A percentile compares a stretch with the other conserved stretches of the same genome.
phyloP scores from a whole-genome alignment of 2,888 invertebrate genomes.

The Torymus texanus region DNA sequence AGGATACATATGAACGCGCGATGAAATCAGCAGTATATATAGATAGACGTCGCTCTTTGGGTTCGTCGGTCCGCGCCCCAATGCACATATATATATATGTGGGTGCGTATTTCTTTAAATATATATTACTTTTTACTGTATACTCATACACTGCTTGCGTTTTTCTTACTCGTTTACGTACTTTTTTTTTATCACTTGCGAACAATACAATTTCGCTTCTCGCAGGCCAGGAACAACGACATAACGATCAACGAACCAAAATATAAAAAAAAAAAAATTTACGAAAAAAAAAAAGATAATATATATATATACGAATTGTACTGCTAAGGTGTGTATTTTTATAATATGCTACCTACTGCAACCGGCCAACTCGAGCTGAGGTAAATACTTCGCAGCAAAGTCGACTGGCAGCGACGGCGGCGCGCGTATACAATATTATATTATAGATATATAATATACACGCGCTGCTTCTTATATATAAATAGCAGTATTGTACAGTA shows the following conservation, averaged over 20 bases:
- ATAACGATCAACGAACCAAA: too few species aligned
- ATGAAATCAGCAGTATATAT: background rate
- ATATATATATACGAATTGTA: constrained; percentile 15
- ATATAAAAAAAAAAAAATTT: background rate
- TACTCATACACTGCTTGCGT: too few species aligned
- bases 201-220: too few species aligned
- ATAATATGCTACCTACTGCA: constrained; percentile 57
- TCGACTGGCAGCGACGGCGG: constrained; percentile 26
- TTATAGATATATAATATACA: too few species aligned
- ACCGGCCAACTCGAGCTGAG: constrained; percentile 58
- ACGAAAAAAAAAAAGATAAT: constrained; percentile 44
- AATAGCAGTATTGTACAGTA: background rate
- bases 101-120: constrained; percentile 27
- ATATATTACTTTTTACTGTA: too few species aligned
- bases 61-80: background rate
- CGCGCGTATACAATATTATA: too few species aligned
- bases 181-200: too few species aligned
- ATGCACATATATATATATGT: constrained; percentile 31
- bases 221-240: too few species aligned
- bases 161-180: too few species aligned
- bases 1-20: too few species aligned
- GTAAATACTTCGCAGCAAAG: constrained; percentile 59
- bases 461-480: constrained; percentile 20
- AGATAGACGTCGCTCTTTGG: background rate
- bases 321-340: background rate